Evolutionary conservation across 2,888 invertebrate genomes (phyloP), one percentile per base, ranked within the genome.

Genomic region (Netelia fuscicornis): DNA sequence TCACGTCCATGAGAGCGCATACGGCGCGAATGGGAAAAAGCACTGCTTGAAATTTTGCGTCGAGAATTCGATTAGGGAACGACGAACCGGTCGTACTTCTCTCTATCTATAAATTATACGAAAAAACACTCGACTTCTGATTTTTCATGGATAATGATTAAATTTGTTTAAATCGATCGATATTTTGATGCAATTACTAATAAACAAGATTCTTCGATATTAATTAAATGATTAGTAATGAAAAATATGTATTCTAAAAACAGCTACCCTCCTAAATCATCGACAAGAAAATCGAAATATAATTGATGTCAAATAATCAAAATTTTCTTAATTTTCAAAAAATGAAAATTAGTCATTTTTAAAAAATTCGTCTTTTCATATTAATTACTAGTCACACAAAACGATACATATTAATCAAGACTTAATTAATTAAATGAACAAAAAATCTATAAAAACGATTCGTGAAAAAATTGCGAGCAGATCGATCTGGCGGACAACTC

Each of bases 401-500:
- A 20, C n/a, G 58, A 23, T 58, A 8, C 23, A n/a, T 56, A 56
- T 20, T 17, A 2, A 58, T 2, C 2, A 58, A 20, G 17, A 1
- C 8, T 9, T 58, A 6, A 20, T 58, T 11, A 52, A 52, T 52
- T 52, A n/a, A 54, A 54, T n/a, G 17, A 54, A 54, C 2, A 0
- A 13, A 54, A 54, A 54, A 13, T 1, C 1, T n/a, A 5, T 17
- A 62, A 10, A 44, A 13, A n/a, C 30, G 11, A 8, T 23, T 17
- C 6, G 6, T n/a, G 20, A 75, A 76, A 75, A 76, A 71, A 85
- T 37, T 68, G 82, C 11, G 17, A 86, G 85, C 90, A 91, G 92
- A 89, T 84, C 90, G 81, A 91, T 90, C 92, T 92, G 83, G 90
- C 90, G 92, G 91, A 71, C 83, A 74, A 68, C 68, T 56, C 68